phyloP scores from a whole-genome alignment of 2,797 vertebrate genomes.

The Pelodytes ibericus region DNA sequence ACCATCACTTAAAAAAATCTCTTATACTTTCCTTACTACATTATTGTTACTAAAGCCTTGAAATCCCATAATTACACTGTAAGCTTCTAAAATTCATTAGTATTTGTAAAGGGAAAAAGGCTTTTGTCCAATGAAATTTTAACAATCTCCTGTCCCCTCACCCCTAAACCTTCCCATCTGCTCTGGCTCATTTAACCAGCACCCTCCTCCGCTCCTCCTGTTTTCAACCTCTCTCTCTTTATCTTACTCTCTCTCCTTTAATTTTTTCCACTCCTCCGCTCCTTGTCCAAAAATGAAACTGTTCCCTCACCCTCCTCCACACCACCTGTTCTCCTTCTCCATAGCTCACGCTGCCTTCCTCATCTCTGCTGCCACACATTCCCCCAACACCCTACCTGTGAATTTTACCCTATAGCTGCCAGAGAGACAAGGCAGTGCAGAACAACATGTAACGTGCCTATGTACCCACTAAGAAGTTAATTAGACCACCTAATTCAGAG shows the following conservation, averaged over 20 bases:
- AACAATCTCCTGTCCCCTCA: slow-evolving; percentile 1
- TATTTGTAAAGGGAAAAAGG: not conserved
- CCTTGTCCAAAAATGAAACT: slow-evolving; percentile 50
- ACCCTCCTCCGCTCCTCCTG: slow-evolving; percentile 38
- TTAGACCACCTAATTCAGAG: not conserved
- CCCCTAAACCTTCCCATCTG: slow-evolving; percentile 28
- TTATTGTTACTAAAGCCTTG: too few species aligned
- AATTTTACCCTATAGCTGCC: slow-evolving; percentile 15
- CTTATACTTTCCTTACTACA: too few species aligned
- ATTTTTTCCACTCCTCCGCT: slow-evolving; percentile 50
- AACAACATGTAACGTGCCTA: not conserved
- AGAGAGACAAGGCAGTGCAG: not conserved
- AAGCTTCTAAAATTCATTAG: not conserved
- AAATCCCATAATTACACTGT: too few species aligned
- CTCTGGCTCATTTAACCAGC: slow-evolving; percentile 26
- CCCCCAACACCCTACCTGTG: slow-evolving; percentile 19
- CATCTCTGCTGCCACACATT: slow-evolving; percentile 19
- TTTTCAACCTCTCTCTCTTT: slow-evolving; percentile 22
- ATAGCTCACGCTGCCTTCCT: slow-evolving; percentile 23
- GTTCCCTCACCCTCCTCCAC: slow-evolving; percentile 54
- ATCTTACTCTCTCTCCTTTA: not conserved
- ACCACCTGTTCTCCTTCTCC: slow-evolving; percentile 50
- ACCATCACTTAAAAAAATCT: too few species aligned
- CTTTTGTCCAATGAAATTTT: not conserved
- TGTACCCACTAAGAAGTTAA: not conserved